phyloP scores from a whole-genome alignment of 2,113 vertebrate species.

The Leuciscus idus region DNA sequence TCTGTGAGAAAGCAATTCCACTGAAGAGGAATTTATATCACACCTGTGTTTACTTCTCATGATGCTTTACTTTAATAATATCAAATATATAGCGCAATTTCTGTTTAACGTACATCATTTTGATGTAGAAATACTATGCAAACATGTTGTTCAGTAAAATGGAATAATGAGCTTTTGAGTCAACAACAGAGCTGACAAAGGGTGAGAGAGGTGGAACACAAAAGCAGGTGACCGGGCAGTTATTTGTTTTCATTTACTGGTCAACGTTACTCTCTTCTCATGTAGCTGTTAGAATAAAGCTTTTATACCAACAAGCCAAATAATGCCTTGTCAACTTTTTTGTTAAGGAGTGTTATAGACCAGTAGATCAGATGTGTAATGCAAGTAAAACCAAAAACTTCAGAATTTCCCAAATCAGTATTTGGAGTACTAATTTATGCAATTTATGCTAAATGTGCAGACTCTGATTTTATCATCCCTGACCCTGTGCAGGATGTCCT shows the following conservation, averaged over 20 bases:
- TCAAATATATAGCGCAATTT: background rate
- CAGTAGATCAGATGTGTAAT: background rate
- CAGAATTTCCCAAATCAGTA: background rate
- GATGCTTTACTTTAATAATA: background rate
- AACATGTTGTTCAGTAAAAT: background rate
- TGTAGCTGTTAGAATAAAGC: constrained; percentile 4
- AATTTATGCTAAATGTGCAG: background rate
- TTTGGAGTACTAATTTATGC: background rate
- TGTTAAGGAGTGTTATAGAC: background rate
- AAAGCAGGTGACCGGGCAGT: constrained; percentile 10
- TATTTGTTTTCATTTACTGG: constrained; percentile 35
- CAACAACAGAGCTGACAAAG: constrained; percentile 33
- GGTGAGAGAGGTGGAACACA: constrained; percentile 4
- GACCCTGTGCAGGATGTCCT: too few relatives aligned
- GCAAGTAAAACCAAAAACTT: background rate
- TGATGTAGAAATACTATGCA: background rate
- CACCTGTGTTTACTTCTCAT: background rate
- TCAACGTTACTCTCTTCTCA: background rate
- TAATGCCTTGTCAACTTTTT: background rate
- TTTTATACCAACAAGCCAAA: background rate
- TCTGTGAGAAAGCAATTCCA: background rate
- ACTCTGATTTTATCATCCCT: background rate
- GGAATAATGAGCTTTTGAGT: constrained; percentile 13
- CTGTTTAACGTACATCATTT: background rate
- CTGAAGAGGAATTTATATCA: background rate